Percentiles rank a stretch among this genome's conserved stretches.
Evolutionary conservation across 2,113 vertebrate genomes (phyloP).

Genomic region (Bufo bufo): DNA sequence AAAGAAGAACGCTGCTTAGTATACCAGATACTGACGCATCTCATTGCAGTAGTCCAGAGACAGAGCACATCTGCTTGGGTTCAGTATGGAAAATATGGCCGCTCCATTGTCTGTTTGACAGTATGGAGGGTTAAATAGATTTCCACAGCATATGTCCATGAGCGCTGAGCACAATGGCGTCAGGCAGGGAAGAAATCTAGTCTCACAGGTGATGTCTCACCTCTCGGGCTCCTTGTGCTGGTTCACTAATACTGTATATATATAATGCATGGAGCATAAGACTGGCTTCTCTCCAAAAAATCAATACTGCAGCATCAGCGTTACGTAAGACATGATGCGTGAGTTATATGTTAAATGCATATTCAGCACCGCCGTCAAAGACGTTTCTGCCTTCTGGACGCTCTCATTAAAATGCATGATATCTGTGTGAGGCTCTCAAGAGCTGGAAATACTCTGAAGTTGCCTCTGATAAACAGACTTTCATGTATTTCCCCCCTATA

Average conservation of each 20-base stretch:
- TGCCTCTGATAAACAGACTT: constrained; percentile 35
- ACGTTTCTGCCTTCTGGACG: constrained; percentile 38
- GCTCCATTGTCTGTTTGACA: no score
- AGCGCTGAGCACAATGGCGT: no score
- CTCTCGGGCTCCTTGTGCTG: background rate
- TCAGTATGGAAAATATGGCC: no score
- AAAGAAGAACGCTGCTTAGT: background rate
- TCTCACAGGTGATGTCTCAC: constrained; percentile 12
- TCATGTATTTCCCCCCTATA: background rate
- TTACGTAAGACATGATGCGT: constrained; percentile 47
- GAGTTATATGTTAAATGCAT: constrained; percentile 24
- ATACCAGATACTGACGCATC: background rate
- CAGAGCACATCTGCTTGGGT: background rate
- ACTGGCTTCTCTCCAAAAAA: constrained; percentile 26
- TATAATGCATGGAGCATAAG: constrained; percentile 19
- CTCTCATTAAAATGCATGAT: constrained; percentile 52
- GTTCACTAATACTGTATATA: background rate
- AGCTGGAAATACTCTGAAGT: constrained; percentile 33
- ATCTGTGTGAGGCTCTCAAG: constrained; percentile 3
- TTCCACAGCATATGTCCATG: background rate
- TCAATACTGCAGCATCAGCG: constrained; percentile 51
- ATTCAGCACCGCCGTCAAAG: constrained; percentile 48
- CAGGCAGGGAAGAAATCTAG: background rate
- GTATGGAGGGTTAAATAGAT: background rate
- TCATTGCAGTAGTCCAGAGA: background rate